Base-by-base conservation (phyloP, 53 echinoderm and acorn worm genomes). In the Luidia sarsii region DNA sequence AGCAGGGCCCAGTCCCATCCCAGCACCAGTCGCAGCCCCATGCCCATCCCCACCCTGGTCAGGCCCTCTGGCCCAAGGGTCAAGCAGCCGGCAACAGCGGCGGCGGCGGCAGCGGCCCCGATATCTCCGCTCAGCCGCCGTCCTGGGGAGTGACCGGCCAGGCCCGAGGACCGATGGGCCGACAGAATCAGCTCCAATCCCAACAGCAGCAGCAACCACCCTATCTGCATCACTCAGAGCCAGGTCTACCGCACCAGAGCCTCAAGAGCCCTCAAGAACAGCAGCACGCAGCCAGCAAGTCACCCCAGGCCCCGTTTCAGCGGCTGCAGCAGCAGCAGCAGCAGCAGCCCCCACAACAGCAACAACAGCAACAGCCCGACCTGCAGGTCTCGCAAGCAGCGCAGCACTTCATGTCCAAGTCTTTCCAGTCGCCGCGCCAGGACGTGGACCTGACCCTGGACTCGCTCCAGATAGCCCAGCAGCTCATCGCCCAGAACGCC, bases 281-380 rank as follows among this genome's bases (percentile, higher is more conserved):
- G 27, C 16, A 68, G 68, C 33, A 68, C 14, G 68, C 33, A 9
- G 60, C 55, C 10, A 21, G 25, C 2, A 43, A 39, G 6, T 18
- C 57, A 25, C 56, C 28, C 41, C 11, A 37, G 15, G 56, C 51
- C 34, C 57, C 74, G 27, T 63, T 63, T 37, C 84, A 71, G 63
- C 50, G 72, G 19, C 81, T 51, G 41, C 53, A 73, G 39, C 62
- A 73, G 15, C 85, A 85, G 25, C 83, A 83, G 65, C n/a, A n/a
- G n/a, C n/a, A n/a, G n/a, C n/a, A n/a, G n/a, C n/a, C n/a, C n/a
- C n/a, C n/a, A n/a, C 68, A 82, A 50, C 70, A 38, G 37, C n/a
- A n/a, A n/a, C n/a, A n/a, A n/a, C n/a, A n/a, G n/a, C n/a, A n/a
- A n/a, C n/a, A n/a, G n/a, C n/a, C n/a, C n/a, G 43, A 67, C 5